phyloP scores from a whole-genome alignment of 2,113 vertebrate genomes.

The Hyla sarda region DNA sequence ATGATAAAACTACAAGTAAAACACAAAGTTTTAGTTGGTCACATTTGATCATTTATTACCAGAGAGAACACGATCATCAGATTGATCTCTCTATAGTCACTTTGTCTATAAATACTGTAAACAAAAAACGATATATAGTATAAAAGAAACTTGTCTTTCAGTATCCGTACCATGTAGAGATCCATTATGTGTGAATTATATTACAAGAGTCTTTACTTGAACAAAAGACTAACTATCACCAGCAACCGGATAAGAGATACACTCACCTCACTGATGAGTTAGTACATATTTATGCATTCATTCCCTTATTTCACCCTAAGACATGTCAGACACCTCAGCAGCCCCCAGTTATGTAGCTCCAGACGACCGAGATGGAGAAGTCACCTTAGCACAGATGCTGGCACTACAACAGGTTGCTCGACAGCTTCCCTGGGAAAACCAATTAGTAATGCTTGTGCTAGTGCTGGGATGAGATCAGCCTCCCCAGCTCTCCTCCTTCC shows the following conservation, averaged over 20 bases:
- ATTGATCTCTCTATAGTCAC: no score
- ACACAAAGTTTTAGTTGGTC: no score
- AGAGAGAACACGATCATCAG: no score
- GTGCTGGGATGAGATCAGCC: constrained; percentile 50
- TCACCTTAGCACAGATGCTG: not conserved
- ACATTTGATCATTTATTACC: no score
- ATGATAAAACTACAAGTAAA: not conserved
- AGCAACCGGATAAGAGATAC: not conserved
- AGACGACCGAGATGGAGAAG: not conserved
- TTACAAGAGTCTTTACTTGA: not conserved
- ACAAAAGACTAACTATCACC: not conserved
- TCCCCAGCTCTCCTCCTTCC: constrained; percentile 12
- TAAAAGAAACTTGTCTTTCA: not conserved
- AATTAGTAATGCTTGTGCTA: constrained; percentile 56
- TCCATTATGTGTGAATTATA: not conserved
- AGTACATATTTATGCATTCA: no score
- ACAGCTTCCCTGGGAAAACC: constrained; percentile 39
- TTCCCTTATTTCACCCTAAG: no score
- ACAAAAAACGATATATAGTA: not conserved
- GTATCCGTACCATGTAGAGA: not conserved
- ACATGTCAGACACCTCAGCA: not conserved
- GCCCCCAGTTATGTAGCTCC: not conserved
- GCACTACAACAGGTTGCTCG: constrained; percentile 45
- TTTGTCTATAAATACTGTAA: not conserved
- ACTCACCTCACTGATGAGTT: not conserved